Percentiles rank a stretch among this genome's conserved stretches.
phyloP scores from a whole-genome alignment of 2,113 vertebrate genomes.

The Zapornia atra region DNA sequence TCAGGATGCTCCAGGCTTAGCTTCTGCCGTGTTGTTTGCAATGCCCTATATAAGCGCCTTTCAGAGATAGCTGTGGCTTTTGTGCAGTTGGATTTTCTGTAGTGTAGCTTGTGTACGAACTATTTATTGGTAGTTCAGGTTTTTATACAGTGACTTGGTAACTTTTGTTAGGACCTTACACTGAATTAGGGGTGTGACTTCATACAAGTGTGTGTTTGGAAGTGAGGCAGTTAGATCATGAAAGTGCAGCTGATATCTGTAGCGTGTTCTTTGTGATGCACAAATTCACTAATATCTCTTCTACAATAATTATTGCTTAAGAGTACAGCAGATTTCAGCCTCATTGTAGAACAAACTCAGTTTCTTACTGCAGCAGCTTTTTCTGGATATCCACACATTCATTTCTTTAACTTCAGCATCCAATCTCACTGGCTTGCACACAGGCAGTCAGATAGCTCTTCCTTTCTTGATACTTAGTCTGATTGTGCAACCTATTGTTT shows the following conservation, averaged over 20 bases:
- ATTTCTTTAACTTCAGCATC: slow-evolving; percentile 14
- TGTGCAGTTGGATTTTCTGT: not conserved
- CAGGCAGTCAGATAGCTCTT: slow-evolving; percentile 18
- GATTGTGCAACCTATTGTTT: not conserved
- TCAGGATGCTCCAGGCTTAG: not conserved
- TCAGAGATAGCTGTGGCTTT: not conserved
- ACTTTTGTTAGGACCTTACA: not conserved
- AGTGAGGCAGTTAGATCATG: not conserved
- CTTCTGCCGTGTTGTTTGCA: not conserved
- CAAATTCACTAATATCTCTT: not conserved
- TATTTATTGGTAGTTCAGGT: not conserved
- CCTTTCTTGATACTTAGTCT: slow-evolving; percentile 40
- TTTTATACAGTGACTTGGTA: not conserved
- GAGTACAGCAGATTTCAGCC: not conserved
- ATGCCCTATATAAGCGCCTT: not conserved
- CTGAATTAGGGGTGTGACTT: not conserved
- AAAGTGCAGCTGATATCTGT: not conserved
- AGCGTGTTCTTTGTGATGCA: not conserved
- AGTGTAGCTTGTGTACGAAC: not conserved
- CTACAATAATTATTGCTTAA: not conserved
- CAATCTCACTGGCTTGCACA: not conserved
- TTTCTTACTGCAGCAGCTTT: slow-evolving; percentile 11
- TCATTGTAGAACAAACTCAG: not conserved
- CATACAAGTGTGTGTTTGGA: not conserved
- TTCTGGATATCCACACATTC: not conserved